Evolutionary conservation across 1,140 invertebrate genomes (phyloP).

Genomic region (Reticulitermes speratus): DNA sequence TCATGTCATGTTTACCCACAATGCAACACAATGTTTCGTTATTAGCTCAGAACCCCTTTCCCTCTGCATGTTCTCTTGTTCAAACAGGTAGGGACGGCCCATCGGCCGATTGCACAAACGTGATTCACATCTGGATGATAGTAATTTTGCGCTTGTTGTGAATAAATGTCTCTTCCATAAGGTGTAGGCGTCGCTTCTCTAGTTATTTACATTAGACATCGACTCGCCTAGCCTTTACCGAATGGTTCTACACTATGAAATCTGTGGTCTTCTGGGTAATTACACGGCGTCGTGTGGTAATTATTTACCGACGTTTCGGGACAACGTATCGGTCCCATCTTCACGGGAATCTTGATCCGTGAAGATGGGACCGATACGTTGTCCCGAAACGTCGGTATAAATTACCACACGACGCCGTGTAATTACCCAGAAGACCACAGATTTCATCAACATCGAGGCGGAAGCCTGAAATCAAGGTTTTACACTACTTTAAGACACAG

Average conservation of each 20-base stretch:
- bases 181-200: neutral
- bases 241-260: neutral
- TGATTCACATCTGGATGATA: neutral
- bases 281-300: no score
- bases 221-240: neutral
- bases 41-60: neutral
- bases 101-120: neutral
- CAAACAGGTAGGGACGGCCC: neutral
- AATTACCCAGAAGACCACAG: no score
- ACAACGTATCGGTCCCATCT: no score
- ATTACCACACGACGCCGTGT: no score
- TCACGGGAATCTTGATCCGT: no score
- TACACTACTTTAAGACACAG: no score
- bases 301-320: no score
- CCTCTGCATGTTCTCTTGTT: neutral
- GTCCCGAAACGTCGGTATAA: no score
- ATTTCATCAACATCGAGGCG: no score
- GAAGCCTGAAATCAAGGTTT: no score
- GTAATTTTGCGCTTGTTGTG: neutral
- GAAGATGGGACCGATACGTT: no score
- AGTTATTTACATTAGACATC: neutral
- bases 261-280: no score
- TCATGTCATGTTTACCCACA: conserved; percentile 11
- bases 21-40: conserved; percentile 16
- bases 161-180: neutral